phyloP scores from a whole-genome alignment of 2,113 vertebrate genomes.

The Struthidea cinerea region DNA sequence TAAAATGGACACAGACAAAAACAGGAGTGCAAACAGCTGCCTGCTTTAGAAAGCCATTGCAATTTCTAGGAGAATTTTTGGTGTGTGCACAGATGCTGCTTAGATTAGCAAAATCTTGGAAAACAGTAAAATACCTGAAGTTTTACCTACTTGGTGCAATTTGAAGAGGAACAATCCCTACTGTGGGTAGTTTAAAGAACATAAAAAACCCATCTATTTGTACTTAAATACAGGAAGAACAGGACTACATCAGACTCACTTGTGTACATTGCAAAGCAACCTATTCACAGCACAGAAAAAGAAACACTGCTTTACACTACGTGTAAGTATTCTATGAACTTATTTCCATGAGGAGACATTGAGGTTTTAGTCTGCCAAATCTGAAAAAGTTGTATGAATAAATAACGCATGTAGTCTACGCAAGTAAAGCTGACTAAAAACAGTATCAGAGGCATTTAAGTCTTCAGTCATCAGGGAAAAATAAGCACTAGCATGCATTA shows the following conservation, averaged over 20 bases:
- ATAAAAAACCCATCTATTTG: neutral
- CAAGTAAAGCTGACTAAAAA: neutral
- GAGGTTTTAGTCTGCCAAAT: neutral
- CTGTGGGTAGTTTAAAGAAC: neutral
- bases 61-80: neutral
- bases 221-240: neutral
- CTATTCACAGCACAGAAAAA: neutral
- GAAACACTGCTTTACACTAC: neutral
- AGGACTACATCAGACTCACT: neutral
- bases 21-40: neutral
- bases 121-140: neutral
- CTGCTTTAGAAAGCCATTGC: neutral
- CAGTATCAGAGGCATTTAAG: neutral
- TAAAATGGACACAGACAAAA: neutral
- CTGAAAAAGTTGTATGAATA: neutral
- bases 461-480: neutral
- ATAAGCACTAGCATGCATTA: neutral
- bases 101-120: neutral
- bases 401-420: neutral
- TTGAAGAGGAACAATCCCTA: neutral
- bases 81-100: neutral
- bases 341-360: neutral
- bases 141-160: neutral
- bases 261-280: neutral
- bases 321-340: neutral